Conservation (phyloP, 1,140 invertebrate genomes). For the Papilio helenus region DNA sequence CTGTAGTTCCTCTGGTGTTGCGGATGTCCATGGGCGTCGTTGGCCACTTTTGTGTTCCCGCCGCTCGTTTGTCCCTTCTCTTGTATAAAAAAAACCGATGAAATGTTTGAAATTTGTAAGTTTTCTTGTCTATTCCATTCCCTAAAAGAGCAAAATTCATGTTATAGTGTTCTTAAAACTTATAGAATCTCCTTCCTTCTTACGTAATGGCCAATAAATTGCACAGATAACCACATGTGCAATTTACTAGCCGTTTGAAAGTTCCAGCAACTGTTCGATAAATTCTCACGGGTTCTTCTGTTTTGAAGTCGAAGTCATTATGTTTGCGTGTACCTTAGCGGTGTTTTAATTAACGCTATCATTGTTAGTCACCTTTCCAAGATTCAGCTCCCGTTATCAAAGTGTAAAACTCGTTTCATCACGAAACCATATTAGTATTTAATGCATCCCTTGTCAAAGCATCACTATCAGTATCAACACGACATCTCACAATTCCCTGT, state of each 20-base stretch:
- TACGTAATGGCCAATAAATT: not conserved
- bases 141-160: not conserved
- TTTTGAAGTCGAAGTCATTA: not conserved
- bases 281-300: not conserved
- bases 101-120: not conserved
- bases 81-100: no score
- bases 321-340: not conserved
- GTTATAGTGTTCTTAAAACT: not conserved
- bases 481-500: not conserved
- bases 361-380: not conserved
- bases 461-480: not conserved
- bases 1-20: no score
- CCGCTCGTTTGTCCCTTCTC: no score
- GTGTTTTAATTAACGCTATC: not conserved
- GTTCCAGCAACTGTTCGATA: not conserved
- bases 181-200: not conserved
- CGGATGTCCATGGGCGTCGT: no score
- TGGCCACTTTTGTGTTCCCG: no score
- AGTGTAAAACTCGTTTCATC: not conserved
- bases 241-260: not conserved
- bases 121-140: not conserved
- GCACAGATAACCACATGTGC: not conserved
- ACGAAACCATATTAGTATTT: not conserved
- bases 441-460: constrained; percentile 4
- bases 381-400: not conserved